Percentiles rank a stretch among this genome's conserved stretches.
Conservation (phyloP, 2,113 vertebrate genomes). For the Zapornia atra region DNA sequence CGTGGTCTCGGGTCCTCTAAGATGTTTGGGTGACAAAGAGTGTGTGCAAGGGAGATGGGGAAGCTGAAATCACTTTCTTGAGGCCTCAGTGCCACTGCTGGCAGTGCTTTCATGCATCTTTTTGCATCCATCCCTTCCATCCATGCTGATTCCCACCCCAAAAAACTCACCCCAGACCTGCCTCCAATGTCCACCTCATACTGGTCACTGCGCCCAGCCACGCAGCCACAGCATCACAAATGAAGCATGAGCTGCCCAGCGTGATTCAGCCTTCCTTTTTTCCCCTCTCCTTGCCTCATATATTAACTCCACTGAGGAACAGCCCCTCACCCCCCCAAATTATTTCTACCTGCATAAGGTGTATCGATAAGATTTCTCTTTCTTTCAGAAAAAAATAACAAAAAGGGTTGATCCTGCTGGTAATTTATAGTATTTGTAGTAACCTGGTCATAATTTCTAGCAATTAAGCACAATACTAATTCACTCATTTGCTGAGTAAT, state of each 20-base stretch:
- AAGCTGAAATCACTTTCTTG: neutral
- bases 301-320: neutral
- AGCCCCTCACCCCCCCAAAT: neutral
- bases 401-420: conserved; percentile 44
- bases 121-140: neutral
- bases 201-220: neutral
- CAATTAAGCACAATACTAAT: conserved; percentile 76
- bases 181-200: neutral
- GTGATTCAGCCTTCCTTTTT: neutral
- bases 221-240: neutral
- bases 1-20: fast-evolving
- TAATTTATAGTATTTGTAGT: conserved; percentile 69
- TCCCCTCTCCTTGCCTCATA: neutral
- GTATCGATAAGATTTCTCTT: conserved; percentile 47
- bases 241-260: neutral
- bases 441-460: conserved; percentile 73
- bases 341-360: conserved; percentile 25
- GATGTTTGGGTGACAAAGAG: neutral
- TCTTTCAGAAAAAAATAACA: conserved; percentile 48
- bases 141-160: neutral
- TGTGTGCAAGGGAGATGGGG: fast-evolving
- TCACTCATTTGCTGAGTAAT: conserved; percentile 74
- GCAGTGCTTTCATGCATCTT: neutral
- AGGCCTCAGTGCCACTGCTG: neutral
- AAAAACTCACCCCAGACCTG: neutral